These are phyloP conservation scores for Oplegnathus fasciatus DNA, from an alignment of 2,113 vertebrate genomes.

Conservation along the genomic window DNA sequence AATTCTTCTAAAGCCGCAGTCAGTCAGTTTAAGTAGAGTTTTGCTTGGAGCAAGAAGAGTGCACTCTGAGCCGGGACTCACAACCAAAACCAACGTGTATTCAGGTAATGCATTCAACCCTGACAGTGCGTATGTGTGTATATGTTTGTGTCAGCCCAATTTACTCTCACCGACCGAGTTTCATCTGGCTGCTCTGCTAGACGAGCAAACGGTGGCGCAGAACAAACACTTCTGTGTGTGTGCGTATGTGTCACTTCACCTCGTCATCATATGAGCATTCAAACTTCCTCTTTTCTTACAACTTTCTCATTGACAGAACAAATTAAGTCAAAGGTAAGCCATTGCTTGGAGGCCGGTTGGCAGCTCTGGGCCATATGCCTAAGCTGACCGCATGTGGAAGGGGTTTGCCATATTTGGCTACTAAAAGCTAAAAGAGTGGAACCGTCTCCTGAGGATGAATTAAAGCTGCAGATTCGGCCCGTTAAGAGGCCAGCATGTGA, in stretches of 20 bases:
- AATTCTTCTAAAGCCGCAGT: slow-evolving; percentile 2
- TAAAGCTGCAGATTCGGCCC: slow-evolving; percentile 22
- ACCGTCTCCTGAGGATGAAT: slow-evolving; percentile 54
- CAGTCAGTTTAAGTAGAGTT: slow-evolving; percentile 27
- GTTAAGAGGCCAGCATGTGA: slow-evolving; percentile 59
- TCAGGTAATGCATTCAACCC: slow-evolving; percentile 52
- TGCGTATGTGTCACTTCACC: background rate
- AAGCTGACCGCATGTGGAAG: slow-evolving; percentile 35
- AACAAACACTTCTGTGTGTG: slow-evolving; percentile 14
- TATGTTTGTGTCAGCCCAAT: slow-evolving; percentile 33
- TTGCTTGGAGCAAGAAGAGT: slow-evolving; percentile 29
- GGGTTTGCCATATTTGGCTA: slow-evolving; percentile 69
- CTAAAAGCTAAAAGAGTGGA: slow-evolving; percentile 59
- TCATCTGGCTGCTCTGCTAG: slow-evolving; percentile 13
- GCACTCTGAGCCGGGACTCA: background rate
- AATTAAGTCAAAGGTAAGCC: slow-evolving; percentile 60
- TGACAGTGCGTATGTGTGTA: slow-evolving; percentile 2
- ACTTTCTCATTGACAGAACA: slow-evolving; percentile 52
- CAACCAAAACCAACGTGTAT: slow-evolving; percentile 11
- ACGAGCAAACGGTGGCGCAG: background rate
- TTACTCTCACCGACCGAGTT: slow-evolving; percentile 41
- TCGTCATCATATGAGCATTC: slow-evolving; percentile 6
- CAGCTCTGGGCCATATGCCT: slow-evolving; percentile 29
- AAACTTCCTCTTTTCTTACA: slow-evolving; percentile 42
- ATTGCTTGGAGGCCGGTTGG: slow-evolving; percentile 22